Conservation (phyloP, 2,113 vertebrate species). For the Engraulis encrasicolus region DNA sequence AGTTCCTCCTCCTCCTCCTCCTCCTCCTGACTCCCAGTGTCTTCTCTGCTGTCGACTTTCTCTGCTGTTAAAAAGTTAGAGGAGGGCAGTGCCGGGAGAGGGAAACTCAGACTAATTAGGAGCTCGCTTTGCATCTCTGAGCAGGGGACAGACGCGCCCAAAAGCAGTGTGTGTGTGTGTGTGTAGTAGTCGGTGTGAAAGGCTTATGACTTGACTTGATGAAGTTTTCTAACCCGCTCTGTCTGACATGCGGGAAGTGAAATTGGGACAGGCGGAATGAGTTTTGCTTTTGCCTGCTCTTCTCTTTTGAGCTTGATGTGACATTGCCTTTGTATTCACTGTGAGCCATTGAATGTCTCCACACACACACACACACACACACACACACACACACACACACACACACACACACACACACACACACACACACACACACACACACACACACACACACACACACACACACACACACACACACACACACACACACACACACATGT, state of each 20-base stretch:
- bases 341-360: background rate
- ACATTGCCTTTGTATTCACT: slow-evolving; percentile 8
- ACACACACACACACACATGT: slow-evolving; percentile 31
- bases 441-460: slow-evolving; percentile 6
- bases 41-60: background rate
- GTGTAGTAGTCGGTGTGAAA: background rate
- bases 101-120: slow-evolving; percentile 68
- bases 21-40: no score
- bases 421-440: background rate
- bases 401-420: background rate
- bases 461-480: slow-evolving; percentile 1
- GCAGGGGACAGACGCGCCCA: slow-evolving; percentile 36
- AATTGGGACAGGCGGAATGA: background rate
- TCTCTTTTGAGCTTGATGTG: background rate
- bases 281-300: background rate
- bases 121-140: slow-evolving; percentile 60
- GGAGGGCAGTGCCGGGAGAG: slow-evolving; percentile 59
- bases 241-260: background rate
- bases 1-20: no score
- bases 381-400: background rate
- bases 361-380: background rate
- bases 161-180: background rate
- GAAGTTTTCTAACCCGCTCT: background rate
- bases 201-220: background rate
- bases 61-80: no score